Evolutionary conservation across 2,888 invertebrate genomes (phyloP), one percentile per base, ranked within the genome.

Genomic region (Acrobeloides nanus): DNA sequence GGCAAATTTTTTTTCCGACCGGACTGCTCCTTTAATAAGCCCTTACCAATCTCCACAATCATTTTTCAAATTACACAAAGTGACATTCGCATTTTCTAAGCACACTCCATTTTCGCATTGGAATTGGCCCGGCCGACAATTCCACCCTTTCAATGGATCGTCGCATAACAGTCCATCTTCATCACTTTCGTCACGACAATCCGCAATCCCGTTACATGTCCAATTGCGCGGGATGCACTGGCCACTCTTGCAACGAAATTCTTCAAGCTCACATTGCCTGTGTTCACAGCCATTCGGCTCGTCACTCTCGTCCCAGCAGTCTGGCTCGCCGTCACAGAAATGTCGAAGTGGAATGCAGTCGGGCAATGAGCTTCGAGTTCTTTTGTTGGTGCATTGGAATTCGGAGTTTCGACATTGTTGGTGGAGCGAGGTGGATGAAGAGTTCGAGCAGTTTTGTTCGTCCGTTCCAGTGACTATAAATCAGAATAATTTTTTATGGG

Each of bases 71-170:
- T 88, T 82, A 74, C 88, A 88, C 3, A 84, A 76, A 57, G 81
- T 75, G 32, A 76, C 76, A 34, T 77, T 79, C 32, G 76, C 76
- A 34, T 77, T 79, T n/a, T 25, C 32, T 55, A 87, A 82, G 76
- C 88, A 89, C 1, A 82, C 82, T 8, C 81, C 81, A 73, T 84
- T 84, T 51, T 79, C 80, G 77, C 86, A 86, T 62, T 80, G 79
- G 77, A 83, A 84, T 75, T 80, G 76, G n/a, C 21, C 33, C 20
- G 38, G 15, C 1, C 47, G 40, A 46, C 58, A 61, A 25, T 35
- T 47, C 42, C 41, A 51, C 7, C 23, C 51, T 42, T 32, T 48
- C 48, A 23, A 44, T 4, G 20, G 32, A 12, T 27, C 27, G n/a
- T 25, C 31, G 32, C 56, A 55, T 15, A 44, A 33, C 17, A 42